A percentile compares a stretch with the other conserved stretches of the same genome.
Evolutionary conservation across 1,140 invertebrate genomes (phyloP).

Genomic region (Conus ventricosus): DNA sequence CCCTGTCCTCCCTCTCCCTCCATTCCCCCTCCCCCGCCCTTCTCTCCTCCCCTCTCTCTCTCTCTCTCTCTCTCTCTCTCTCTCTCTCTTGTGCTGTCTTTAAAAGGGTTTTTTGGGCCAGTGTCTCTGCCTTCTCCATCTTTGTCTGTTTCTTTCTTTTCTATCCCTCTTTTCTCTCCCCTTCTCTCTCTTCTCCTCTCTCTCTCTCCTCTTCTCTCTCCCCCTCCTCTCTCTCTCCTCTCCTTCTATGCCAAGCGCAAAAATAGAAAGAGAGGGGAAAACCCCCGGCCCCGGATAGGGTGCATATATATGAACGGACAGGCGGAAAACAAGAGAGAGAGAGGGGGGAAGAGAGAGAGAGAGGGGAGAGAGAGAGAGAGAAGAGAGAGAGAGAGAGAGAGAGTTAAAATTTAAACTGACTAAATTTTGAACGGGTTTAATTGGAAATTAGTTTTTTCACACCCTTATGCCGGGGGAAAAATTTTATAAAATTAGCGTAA

Average conservation of each 20-base stretch:
- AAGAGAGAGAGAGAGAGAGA: too few species aligned
- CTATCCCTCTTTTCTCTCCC: neutral
- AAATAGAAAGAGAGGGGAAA: neutral
- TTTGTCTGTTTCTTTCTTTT: neutral
- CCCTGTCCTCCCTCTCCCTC: too few species aligned
- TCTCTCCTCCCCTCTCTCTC: neutral
- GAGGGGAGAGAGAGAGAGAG: neutral
- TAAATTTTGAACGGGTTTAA: too few species aligned
- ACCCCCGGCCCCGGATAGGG: too few species aligned
- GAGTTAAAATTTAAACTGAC: too few species aligned
- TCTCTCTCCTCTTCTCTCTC: slow-evolving; percentile 15
- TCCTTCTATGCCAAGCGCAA: neutral
- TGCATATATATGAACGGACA: neutral
- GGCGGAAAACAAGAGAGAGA: neutral
- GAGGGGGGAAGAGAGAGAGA: neutral
- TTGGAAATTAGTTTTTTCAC: too few species aligned
- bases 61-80: neutral
- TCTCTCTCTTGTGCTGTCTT: neutral
- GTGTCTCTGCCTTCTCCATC: too few species aligned
- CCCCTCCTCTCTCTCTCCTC: slow-evolving; percentile 21
- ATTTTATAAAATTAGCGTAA: too few species aligned
- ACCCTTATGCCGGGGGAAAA: too few species aligned
- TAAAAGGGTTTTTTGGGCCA: too few species aligned
- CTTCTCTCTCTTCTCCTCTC: neutral
- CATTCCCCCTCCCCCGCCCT: neutral